Conservation (phyloP, 2,113 vertebrate genomes). For the Fulica atra region DNA sequence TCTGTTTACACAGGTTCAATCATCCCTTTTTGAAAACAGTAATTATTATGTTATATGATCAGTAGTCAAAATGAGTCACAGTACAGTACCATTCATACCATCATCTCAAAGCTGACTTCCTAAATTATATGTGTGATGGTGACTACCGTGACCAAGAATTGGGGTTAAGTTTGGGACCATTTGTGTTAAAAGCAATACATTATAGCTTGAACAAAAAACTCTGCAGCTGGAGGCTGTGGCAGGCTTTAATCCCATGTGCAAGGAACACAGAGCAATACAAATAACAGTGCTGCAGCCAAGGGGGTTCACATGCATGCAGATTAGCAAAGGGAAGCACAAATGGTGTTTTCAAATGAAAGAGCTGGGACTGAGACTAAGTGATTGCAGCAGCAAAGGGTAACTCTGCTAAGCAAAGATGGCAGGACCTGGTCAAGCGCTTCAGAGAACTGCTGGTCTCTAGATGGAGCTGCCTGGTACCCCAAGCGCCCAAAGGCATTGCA, state of each 20-base stretch:
- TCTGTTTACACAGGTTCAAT: background rate
- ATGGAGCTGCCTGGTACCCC: background rate
- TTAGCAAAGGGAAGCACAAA: slow-evolving; percentile 30
- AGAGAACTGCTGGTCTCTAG: background rate
- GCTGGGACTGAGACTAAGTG: background rate
- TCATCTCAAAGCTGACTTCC: background rate
- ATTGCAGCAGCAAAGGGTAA: background rate
- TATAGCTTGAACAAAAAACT: background rate
- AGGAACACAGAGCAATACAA: background rate
- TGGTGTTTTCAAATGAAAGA: background rate
- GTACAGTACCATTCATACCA: background rate
- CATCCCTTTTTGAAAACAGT: background rate
- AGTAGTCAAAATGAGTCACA: background rate
- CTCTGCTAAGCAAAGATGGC: background rate
- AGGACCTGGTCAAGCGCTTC: accelerated
- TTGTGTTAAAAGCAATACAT: background rate
- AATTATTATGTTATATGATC: background rate
- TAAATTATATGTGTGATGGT: background rate
- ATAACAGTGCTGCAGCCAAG: background rate
- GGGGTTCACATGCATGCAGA: slow-evolving; percentile 24
- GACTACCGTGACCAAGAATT: background rate
- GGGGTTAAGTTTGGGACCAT: background rate
- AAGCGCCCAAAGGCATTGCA: background rate
- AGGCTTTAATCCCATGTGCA: slow-evolving; percentile 6
- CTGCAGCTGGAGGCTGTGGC: slow-evolving; percentile 1